A percentile compares a stretch with the other conserved stretches of the same genome.
phyloP scores from a whole-genome alignment of 2,113 vertebrate species.

The Varanus komodoensis region DNA sequence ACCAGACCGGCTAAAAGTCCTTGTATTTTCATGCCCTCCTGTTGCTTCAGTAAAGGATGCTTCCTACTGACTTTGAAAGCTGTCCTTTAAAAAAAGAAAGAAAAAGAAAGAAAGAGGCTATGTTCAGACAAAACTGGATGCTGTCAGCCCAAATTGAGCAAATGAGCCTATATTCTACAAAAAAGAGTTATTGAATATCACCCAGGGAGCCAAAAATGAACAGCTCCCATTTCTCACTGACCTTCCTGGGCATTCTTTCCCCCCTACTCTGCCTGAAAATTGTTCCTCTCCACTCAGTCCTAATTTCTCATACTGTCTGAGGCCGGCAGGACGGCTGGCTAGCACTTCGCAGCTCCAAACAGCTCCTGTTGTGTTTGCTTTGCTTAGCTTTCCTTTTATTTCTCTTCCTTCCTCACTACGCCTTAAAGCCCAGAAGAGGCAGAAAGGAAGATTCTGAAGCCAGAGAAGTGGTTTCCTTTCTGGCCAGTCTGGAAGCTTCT shows the following conservation, averaged over 20 bases:
- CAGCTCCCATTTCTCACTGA: slow-evolving; percentile 85
- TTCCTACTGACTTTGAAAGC: slow-evolving; percentile 76
- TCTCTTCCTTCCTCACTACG: slow-evolving; percentile 19
- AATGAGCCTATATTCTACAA: slow-evolving; percentile 79
- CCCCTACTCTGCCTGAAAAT: slow-evolving; percentile 48
- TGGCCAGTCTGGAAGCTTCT: slow-evolving; percentile 59
- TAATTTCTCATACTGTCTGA: slow-evolving; percentile 74
- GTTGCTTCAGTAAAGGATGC: slow-evolving; percentile 84
- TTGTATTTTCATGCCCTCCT: slow-evolving; percentile 80
- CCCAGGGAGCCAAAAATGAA: slow-evolving; percentile 84
- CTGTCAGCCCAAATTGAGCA: slow-evolving; percentile 85
- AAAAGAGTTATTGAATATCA: slow-evolving; percentile 88
- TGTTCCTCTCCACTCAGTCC: slow-evolving; percentile 70
- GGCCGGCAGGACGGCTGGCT: slow-evolving; percentile 80
- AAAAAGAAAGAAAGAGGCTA: slow-evolving; percentile 63
- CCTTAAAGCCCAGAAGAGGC: slow-evolving; percentile 65
- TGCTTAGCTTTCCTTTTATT: slow-evolving; percentile 9
- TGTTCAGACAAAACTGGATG: slow-evolving; percentile 79
- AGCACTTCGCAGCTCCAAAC: slow-evolving; percentile 76
- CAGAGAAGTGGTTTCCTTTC: slow-evolving; percentile 75
- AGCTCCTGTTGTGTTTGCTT: slow-evolving; percentile 81
- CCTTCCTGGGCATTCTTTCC: slow-evolving; percentile 76
- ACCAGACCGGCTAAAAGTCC: slow-evolving; percentile 78
- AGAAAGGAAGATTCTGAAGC: slow-evolving; percentile 68
- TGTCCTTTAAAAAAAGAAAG: slow-evolving; percentile 53